Conservation (phyloP, 1,140 invertebrate species). For the Heliothis subflexa region DNA sequence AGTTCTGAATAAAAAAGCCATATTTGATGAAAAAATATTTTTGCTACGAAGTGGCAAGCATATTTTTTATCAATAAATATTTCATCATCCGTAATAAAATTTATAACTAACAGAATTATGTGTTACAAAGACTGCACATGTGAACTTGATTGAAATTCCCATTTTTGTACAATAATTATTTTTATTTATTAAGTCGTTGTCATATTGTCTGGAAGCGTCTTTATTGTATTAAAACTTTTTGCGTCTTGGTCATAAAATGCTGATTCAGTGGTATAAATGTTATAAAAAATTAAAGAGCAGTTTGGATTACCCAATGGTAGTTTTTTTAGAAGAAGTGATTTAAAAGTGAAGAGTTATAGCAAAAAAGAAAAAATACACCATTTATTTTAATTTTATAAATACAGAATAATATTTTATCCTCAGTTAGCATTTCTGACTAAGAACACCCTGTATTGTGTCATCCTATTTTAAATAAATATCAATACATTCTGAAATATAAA, state of each 20-base stretch:
- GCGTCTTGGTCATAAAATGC: constrained; percentile 5
- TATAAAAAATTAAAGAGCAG: too few relatives aligned
- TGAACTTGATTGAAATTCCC: constrained; percentile 9
- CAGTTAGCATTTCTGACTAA: constrained; percentile 11
- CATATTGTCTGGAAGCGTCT: constrained; percentile 14
- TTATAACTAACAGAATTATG: constrained; percentile 2
- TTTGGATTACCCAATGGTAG: not conserved
- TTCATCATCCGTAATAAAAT: not conserved
- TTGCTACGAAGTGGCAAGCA: not conserved
- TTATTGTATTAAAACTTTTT: constrained; percentile 8
- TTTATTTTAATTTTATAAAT: too few relatives aligned
- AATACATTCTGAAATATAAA: constrained; percentile 33
- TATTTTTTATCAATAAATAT: not conserved
- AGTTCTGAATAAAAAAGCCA: not conserved
- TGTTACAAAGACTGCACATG: constrained; percentile 6
- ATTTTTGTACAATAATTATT: constrained; percentile 33
- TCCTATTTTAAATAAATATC: constrained; percentile 8
- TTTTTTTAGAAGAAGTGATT: not conserved
- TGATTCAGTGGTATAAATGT: not conserved
- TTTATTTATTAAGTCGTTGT: constrained; percentile 30
- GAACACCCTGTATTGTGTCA: not conserved
- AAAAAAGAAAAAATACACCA: too few relatives aligned
- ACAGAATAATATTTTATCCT: not conserved
- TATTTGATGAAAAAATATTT: not conserved
- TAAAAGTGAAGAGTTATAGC: too few relatives aligned